These are phyloP conservation scores for Bembecia ichneumoniformis DNA, from an alignment of 2,888 invertebrate genomes.

Conservation along the genomic window DNA sequence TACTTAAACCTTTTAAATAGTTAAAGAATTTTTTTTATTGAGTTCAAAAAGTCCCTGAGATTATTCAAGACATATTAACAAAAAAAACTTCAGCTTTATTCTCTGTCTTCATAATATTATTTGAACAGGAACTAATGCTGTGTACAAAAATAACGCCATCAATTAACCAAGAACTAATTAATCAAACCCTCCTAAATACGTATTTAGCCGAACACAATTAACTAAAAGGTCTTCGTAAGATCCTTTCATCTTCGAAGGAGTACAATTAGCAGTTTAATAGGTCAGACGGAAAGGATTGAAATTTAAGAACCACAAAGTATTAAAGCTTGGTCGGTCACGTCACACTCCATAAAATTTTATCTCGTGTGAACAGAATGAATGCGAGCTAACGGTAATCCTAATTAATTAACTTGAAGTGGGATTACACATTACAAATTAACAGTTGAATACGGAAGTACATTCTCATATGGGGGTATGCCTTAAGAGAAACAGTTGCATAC, in stretches of 20 bases:
- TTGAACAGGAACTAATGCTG: neutral
- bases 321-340: constrained; percentile 8
- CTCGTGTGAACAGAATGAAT: constrained; percentile 36
- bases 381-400: constrained; percentile 50
- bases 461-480: no score
- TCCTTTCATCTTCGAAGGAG: neutral
- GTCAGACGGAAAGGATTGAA: constrained; percentile 9
- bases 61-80: no score
- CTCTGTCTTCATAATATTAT: neutral
- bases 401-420: constrained; percentile 58
- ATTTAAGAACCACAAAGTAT: constrained; percentile 5
- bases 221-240: neutral
- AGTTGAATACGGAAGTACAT: constrained; percentile 15
- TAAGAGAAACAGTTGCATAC: no score
- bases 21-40: no score
- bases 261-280: constrained; percentile 2
- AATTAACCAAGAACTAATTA: constrained; percentile 1
- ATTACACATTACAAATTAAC: constrained; percentile 35
- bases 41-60: no score
- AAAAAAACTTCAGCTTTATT: no score
- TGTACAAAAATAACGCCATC: neutral
- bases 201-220: neutral
- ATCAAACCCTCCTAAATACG: neutral
- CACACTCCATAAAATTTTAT: constrained; percentile 49
- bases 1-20: no score